Conservation (phyloP, 2,113 vertebrate species). For the Sebastes fasciatus region DNA sequence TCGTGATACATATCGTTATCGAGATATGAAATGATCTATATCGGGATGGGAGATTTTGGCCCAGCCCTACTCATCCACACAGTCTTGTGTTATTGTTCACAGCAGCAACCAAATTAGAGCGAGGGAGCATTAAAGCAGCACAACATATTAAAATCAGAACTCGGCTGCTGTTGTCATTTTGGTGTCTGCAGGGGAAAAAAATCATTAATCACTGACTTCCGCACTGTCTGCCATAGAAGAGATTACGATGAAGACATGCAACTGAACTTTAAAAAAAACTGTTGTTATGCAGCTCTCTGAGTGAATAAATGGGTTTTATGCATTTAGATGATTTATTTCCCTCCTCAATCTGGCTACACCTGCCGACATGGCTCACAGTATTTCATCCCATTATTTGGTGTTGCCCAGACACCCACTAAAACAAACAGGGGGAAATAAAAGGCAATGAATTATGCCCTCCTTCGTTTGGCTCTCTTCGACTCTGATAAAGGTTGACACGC, state of each 20-base stretch:
- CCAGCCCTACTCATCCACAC: conserved; percentile 17
- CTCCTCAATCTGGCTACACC: conserved; percentile 25
- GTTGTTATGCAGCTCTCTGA: conserved; percentile 12
- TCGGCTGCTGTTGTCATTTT: conserved; percentile 45
- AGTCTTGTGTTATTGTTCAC: conserved; percentile 40
- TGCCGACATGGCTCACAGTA: conserved; percentile 39
- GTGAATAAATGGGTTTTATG: conserved; percentile 30
- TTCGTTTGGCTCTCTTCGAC: conserved; percentile 45
- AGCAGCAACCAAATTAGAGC: conserved; percentile 29
- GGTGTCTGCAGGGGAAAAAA: conserved; percentile 27
- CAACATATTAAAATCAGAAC: conserved; percentile 59
- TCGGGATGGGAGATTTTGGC: too few species aligned
- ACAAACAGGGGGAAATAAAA: conserved; percentile 54
- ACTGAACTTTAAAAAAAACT: conserved; percentile 48
- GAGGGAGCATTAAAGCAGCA: conserved; percentile 38
- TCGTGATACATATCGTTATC: too few species aligned
- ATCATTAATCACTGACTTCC: conserved; percentile 62
- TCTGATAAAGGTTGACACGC: conserved; percentile 62
- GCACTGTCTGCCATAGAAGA: conserved; percentile 22
- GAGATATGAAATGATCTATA: too few species aligned
- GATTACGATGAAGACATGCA: conserved; percentile 42
- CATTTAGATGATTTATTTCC: conserved; percentile 58
- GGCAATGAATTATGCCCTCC: conserved; percentile 48
- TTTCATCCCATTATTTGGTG: conserved; percentile 63
- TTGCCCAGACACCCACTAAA: conserved; percentile 47